A percentile compares a stretch with the other conserved stretches of the same genome.
These are phyloP conservation scores for Meloe dianella DNA, from an alignment of 2,888 invertebrate genomes.

Conservation along the genomic window DNA sequence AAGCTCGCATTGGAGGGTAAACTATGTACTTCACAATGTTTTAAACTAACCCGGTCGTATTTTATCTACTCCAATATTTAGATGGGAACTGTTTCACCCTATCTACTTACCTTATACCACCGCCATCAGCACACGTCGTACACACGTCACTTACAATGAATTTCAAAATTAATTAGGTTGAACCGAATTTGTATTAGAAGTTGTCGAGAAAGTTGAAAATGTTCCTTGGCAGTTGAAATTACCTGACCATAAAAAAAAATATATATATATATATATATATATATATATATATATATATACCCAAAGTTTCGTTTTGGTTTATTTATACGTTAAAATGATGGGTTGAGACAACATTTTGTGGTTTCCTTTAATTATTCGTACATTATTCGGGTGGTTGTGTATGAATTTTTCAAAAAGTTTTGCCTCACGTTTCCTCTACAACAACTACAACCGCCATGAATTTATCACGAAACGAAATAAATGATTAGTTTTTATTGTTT, in stretches of 20 bases:
- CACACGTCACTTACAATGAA: constrained; percentile 5
- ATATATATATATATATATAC: too few relatives aligned
- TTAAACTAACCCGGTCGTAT: background rate
- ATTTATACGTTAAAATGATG: background rate
- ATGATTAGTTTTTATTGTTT: background rate
- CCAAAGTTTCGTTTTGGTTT: background rate
- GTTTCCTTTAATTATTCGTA: background rate
- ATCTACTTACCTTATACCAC: background rate
- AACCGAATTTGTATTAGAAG: background rate
- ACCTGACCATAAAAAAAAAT: background rate
- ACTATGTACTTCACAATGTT: constrained; percentile 17
- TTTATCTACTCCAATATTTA: background rate
- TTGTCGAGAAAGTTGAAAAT: constrained; percentile 4
- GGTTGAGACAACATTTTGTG: background rate
- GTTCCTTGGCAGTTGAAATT: background rate
- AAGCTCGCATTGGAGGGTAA: background rate
- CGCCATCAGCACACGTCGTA: constrained; percentile 4
- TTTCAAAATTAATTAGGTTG: constrained; percentile 6
- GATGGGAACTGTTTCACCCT: background rate
- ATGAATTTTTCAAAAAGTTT: background rate
- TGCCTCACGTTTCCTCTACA: background rate
- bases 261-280: too few relatives aligned
- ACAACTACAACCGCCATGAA: background rate
- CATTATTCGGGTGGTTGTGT: background rate
- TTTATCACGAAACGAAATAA: background rate